Percentiles rank a stretch among this genome's conserved stretches.
phyloP scores from a whole-genome alignment of 2,113 vertebrate species.

The Antennarius striatus region DNA sequence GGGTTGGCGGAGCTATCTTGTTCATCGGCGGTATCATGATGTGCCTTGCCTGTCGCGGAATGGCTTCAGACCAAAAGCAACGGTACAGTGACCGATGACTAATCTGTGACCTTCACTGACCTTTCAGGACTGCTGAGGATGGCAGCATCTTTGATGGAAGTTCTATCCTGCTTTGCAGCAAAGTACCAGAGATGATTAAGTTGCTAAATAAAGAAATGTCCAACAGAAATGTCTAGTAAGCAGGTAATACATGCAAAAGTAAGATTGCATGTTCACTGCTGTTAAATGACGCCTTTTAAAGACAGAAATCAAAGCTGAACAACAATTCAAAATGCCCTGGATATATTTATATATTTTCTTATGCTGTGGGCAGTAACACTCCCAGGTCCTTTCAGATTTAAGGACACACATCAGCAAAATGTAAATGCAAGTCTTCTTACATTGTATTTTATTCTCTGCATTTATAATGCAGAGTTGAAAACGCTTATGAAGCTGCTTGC shows the following conservation, averaged over 20 bases:
- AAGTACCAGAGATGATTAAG: neutral
- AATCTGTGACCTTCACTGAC: constrained; percentile 11
- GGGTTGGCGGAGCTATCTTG: constrained; percentile 87
- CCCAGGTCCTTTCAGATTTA: constrained; percentile 19
- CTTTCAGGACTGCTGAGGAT: neutral
- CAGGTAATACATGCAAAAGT: constrained; percentile 1
- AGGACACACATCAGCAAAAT: constrained; percentile 44
- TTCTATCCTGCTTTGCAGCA: neutral
- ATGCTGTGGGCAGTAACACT: neutral
- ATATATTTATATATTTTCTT: neutral
- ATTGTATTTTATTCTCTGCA: neutral
- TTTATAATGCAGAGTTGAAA: constrained; percentile 22
- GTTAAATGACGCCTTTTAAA: constrained; percentile 10
- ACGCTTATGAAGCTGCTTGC: constrained; percentile 15
- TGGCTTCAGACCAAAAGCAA: constrained; percentile 75
- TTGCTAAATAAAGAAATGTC: neutral
- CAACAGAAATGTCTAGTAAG: constrained; percentile 6
- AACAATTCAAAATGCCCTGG: constrained; percentile 11
- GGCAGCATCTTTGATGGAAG: neutral
- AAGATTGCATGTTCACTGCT: constrained; percentile 5
- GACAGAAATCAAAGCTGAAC: constrained; percentile 20
- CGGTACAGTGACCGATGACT: constrained; percentile 27
- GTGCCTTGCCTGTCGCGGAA: constrained; percentile 88
- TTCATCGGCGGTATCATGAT: constrained; percentile 86
- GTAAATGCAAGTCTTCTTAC: constrained; percentile 20